Evolutionary conservation across 2,113 vertebrate species (phyloP), one percentile per base, ranked within the genome.

Genomic region (Mionectes macconnelli): DNA sequence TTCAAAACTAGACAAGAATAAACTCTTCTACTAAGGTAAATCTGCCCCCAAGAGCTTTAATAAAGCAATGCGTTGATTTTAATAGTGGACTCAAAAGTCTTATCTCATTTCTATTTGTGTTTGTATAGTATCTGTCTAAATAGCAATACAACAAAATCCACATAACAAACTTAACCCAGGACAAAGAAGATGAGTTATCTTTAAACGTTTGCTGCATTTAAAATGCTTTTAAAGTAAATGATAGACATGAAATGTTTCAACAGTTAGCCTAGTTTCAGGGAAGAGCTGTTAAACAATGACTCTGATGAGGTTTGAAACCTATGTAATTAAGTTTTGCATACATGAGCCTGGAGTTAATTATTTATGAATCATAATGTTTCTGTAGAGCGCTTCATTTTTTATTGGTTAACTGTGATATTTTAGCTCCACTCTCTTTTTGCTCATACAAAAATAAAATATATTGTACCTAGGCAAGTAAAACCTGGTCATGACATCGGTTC

Each of bases 261-360:
- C 68, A 86, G 47, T 40, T 73, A 92, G 55, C 72, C 64, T 60
- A n/a, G 55, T 64, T 88, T 86, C 87, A 88, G 52, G 84, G 64
- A 69, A 88, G 35, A 94, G 39, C 50, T 59, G 59, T 91, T 94
- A 92, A 94, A 92, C 92, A 88, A 89, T 80, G 55, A 79, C 17
- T 84, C 68, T 89, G 73, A 86, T 93, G 78, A 88, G 72, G 86
- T 67, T 62, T 93, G 87, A 93, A 94, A 59, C 63, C 75, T 84
- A n/a, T 6, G 1, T 88, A 80, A 90, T 84, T 78, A 88, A 70
- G 73, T 89, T 97, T 91, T 72, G 40, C 76, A 84, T 74, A 86
- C 31, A 84, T 31, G 42, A 86, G 63, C 47, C 79, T 63, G 22
- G 52, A 90, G 68, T 93, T 96, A 81, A 63, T 84, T 84, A 92